Evolutionary conservation across 2,888 invertebrate genomes (phyloP).

Genomic region (Apotomis turbidana): DNA sequence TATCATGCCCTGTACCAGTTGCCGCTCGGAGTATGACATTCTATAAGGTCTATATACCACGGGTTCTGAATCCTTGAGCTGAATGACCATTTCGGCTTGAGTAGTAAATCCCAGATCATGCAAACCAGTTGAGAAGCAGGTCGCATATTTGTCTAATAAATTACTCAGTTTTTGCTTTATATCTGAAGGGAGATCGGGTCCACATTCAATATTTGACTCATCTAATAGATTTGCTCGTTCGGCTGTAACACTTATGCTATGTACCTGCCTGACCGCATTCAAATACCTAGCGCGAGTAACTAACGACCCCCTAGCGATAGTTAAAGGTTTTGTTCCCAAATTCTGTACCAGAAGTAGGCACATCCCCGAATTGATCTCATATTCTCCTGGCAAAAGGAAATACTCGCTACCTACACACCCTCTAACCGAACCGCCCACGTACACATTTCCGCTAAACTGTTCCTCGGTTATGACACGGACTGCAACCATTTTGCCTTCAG

Average conservation of each 20-base stretch:
- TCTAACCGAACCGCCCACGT: slow-evolving; percentile 4
- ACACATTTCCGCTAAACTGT: neutral
- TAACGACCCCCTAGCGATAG: neutral
- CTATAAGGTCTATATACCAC: neutral
- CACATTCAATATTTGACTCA: neutral
- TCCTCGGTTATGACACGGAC: neutral
- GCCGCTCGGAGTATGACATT: neutral
- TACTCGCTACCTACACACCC: neutral
- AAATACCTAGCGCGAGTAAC: neutral
- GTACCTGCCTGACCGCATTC: neutral
- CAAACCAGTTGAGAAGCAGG: neutral
- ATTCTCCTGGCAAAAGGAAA: slow-evolving; percentile 2
- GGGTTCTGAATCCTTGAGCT: neutral
- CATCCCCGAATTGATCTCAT: neutral
- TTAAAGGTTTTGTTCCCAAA: neutral
- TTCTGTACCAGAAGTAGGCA: neutral
- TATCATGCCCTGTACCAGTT: neutral
- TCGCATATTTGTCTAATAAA: slow-evolving; percentile 1
- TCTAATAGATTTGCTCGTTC: neutral
- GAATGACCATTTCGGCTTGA: neutral
- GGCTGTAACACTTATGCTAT: neutral
- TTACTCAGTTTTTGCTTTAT: neutral
- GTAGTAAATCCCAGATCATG: neutral
- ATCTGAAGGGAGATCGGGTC: neutral
- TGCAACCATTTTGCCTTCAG: neutral